Evolutionary conservation across 2,113 vertebrate species (phyloP).

Genomic region (Oxyura jamaicensis): DNA sequence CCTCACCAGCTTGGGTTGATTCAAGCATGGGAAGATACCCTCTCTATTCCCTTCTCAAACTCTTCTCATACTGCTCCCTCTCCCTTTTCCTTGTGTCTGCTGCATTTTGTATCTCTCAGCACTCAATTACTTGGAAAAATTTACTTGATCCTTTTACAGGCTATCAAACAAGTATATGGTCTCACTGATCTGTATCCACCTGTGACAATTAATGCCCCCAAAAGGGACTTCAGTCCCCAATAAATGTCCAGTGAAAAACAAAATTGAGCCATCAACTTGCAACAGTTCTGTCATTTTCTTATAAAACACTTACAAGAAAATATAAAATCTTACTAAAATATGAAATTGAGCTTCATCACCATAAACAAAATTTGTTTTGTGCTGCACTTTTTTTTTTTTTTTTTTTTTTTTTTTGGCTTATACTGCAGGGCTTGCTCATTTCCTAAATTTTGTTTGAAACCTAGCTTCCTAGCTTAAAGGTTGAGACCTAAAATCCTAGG

Average conservation of each 20-base stretch:
- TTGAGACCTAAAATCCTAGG: neutral
- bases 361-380: neutral
- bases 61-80: neutral
- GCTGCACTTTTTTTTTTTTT: neutral
- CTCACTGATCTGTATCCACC: slow-evolving; percentile 27
- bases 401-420: neutral
- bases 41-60: neutral
- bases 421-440: neutral
- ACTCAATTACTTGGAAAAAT: slow-evolving; percentile 21
- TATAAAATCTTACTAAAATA: neutral
- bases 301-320: neutral
- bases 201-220: slow-evolving; percentile 16
- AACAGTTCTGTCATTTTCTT: neutral
- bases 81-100: neutral
- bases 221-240: neutral
- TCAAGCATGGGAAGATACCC: neutral
- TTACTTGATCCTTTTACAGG: neutral
- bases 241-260: neutral
- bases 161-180: slow-evolving; percentile 42
- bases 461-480: neutral
- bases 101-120: neutral
- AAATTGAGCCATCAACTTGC: neutral
- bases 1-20: neutral
- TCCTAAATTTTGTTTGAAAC: neutral
- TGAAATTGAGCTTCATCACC: neutral